Evolutionary conservation across 2,888 invertebrate species (phyloP).

Genomic region (Leucophenga montana): DNA sequence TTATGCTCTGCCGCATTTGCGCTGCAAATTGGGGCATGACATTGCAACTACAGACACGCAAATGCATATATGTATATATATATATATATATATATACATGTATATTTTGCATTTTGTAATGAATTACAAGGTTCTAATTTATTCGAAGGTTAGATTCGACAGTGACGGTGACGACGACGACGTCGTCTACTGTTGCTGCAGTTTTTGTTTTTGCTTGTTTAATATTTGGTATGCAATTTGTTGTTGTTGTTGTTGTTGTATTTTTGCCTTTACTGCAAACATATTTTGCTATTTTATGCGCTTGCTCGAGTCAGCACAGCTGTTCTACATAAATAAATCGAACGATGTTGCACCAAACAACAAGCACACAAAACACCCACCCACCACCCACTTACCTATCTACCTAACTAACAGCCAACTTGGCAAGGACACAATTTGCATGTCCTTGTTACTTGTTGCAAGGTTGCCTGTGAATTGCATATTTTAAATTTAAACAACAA

Average conservation of each 20-base stretch:
- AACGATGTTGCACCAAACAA: constrained; percentile 14
- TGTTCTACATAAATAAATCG: background rate
- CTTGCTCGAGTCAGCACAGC: constrained; percentile 8
- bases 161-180: constrained; percentile 22
- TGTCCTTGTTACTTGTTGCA: constrained; percentile 29
- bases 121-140: constrained; percentile 56
- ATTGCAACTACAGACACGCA: constrained; percentile 40
- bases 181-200: constrained; percentile 26
- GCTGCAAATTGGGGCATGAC: constrained; percentile 61
- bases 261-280: constrained; percentile 4
- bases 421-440: constrained; percentile 21
- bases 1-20: constrained; percentile 43
- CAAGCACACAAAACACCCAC: background rate
- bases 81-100: constrained; percentile 20
- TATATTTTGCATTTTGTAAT: constrained; percentile 42
- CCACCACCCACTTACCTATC: no score
- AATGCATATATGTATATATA: constrained; percentile 7
- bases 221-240: constrained; percentile 32
- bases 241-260: constrained; percentile 26
- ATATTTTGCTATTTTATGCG: constrained; percentile 29
- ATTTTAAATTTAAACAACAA: background rate
- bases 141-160: constrained; percentile 44
- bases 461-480: constrained; percentile 17
- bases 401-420: no score
- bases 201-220: constrained; percentile 23